A percentile compares a stretch with the other conserved stretches of the same genome.
phyloP scores from a whole-genome alignment of 2,797 vertebrate species.

The Scomberomorus guttatus region DNA sequence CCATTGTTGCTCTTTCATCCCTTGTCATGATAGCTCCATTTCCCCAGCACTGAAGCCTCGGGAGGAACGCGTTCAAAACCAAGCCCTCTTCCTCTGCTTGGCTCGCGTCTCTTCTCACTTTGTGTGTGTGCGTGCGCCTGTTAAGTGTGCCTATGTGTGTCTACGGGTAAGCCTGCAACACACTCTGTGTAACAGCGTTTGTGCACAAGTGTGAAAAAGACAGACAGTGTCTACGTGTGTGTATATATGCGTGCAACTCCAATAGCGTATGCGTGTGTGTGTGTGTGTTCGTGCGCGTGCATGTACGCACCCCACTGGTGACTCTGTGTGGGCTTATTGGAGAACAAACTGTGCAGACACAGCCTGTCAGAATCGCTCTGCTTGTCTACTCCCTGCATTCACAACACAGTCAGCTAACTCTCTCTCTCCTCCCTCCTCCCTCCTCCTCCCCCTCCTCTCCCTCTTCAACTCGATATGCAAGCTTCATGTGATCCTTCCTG shows the following conservation, averaged over 20 bases:
- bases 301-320: constrained; percentile 60
- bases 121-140: constrained; percentile 34
- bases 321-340: constrained; percentile 75
- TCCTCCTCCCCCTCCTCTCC: constrained; percentile 4
- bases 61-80: constrained; percentile 64
- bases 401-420: constrained; percentile 63
- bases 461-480: constrained; percentile 31
- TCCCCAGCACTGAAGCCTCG: constrained; percentile 65
- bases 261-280: constrained; percentile 22
- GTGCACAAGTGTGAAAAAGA: constrained; percentile 39
- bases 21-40: constrained; percentile 74
- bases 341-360: constrained; percentile 82
- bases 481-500: constrained; percentile 53
- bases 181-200: constrained; percentile 38
- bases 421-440: constrained; percentile 20
- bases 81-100: constrained; percentile 40
- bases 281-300: constrained; percentile 1
- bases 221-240: constrained; percentile 31
- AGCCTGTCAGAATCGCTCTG: constrained; percentile 79
- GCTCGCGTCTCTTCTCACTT: constrained; percentile 42
- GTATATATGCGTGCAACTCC: constrained; percentile 15
- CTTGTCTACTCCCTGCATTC: constrained; percentile 72
- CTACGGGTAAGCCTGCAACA: constrained; percentile 43
- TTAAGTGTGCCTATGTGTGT: constrained; percentile 30
- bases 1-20: constrained; percentile 79